Percentiles rank a stretch among this genome's conserved stretches.
Conservation (phyloP, 2,113 vertebrate genomes). For the Collichthys lucidus region DNA sequence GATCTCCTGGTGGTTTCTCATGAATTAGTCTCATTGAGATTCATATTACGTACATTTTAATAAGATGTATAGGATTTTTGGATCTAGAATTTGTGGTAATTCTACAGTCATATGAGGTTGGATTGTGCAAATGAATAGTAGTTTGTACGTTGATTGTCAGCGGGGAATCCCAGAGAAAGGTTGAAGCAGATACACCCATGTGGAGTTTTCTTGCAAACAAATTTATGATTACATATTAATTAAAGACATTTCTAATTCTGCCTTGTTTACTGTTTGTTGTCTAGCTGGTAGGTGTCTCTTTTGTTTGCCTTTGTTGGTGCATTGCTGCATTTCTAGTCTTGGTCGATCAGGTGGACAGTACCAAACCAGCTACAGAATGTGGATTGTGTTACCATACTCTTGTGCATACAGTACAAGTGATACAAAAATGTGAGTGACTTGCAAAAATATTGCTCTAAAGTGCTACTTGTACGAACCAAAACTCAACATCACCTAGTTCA, state of each 20-base stretch:
- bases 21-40: slow-evolving; percentile 1
- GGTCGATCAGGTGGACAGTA: too few relatives aligned
- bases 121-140: not conserved
- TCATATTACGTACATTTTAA: not conserved
- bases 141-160: not conserved
- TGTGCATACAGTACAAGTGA: too few relatives aligned
- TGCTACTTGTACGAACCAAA: too few relatives aligned
- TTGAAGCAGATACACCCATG: not conserved
- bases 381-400: too few relatives aligned
- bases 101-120: not conserved
- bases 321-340: too few relatives aligned
- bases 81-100: not conserved
- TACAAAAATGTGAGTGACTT: too few relatives aligned
- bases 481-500: too few relatives aligned
- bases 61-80: not conserved
- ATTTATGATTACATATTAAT: not conserved
- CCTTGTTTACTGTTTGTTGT: not conserved
- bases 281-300: not conserved
- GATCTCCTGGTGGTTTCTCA: not conserved
- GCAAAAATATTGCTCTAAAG: too few relatives aligned
- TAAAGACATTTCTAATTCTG: not conserved
- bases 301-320: not conserved
- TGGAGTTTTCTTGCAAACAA: not conserved
- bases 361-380: too few relatives aligned
- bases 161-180: not conserved